These are phyloP conservation scores for Calliopum simillimum DNA, from an alignment of 2,888 invertebrate species.

Conservation along the genomic window DNA sequence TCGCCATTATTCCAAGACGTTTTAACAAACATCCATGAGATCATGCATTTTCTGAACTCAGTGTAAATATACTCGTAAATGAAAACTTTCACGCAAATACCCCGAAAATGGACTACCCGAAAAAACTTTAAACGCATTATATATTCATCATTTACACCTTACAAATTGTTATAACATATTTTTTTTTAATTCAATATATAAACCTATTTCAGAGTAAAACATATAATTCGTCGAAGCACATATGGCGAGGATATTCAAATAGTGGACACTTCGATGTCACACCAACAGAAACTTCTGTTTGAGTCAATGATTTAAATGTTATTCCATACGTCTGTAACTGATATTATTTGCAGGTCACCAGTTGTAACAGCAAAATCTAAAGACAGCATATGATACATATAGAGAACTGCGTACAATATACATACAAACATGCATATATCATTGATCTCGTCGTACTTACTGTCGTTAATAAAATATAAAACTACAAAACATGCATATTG, in stretches of 20 bases:
- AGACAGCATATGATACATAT: no score
- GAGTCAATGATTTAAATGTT: slow-evolving; percentile 53
- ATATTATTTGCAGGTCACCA: no score
- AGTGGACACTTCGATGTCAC: slow-evolving; percentile 50
- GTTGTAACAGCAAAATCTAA: no score
- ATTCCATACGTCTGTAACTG: no score
- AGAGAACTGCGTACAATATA: no score
- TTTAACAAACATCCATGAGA: not conserved
- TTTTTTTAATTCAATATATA: not conserved
- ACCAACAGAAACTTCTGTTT: slow-evolving; percentile 64
- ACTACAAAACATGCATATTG: no score
- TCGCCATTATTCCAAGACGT: not conserved
- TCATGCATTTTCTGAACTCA: not conserved
- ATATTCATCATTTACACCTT: not conserved
- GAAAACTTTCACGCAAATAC: not conserved
- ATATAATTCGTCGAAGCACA: slow-evolving; percentile 62
- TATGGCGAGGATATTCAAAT: slow-evolving; percentile 60
- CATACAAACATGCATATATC: no score
- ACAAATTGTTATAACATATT: no score
- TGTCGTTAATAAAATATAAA: no score
- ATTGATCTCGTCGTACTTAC: no score
- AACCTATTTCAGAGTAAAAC: slow-evolving; percentile 60
- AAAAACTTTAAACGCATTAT: not conserved
- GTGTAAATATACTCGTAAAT: not conserved
- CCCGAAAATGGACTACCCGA: not conserved